These are phyloP conservation scores for Pungitius pungitius DNA, from an alignment of 2,113 vertebrate species.

Conservation along the genomic window DNA sequence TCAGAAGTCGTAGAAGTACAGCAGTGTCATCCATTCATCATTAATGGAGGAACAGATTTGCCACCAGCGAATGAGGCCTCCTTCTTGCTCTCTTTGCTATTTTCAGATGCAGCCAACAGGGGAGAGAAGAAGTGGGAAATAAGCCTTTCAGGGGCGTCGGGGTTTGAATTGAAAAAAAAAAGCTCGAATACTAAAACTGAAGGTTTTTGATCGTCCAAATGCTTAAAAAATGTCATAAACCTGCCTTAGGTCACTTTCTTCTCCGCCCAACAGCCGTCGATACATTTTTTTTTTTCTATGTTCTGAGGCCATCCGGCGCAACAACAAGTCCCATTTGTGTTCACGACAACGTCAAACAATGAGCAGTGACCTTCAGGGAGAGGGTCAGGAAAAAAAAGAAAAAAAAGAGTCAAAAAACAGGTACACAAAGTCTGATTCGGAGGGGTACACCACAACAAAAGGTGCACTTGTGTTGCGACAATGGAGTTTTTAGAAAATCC, in stretches of 20 bases:
- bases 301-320: not conserved
- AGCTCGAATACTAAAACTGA: not conserved
- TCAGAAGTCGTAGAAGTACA: slow-evolving; percentile 16
- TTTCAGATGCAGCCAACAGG: slow-evolving; percentile 65
- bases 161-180: slow-evolving; percentile 45
- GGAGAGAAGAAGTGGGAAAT: slow-evolving; percentile 60
- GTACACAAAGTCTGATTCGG: slow-evolving; percentile 39
- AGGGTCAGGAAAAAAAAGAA: not conserved
- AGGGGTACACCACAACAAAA: slow-evolving; percentile 29
- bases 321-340: slow-evolving; percentile 50
- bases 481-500: not conserved
- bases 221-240: slow-evolving; percentile 34
- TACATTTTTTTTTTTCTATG: slow-evolving; percentile 25
- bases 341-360: slow-evolving; percentile 57
- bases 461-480: slow-evolving; percentile 43
- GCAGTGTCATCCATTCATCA: slow-evolving; percentile 31
- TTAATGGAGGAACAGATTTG: slow-evolving; percentile 46
- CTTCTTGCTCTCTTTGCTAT: slow-evolving; percentile 63
- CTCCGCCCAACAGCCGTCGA: slow-evolving; percentile 12
- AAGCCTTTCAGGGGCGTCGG: slow-evolving; percentile 34
- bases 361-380: slow-evolving; percentile 59
- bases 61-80: slow-evolving; percentile 51
- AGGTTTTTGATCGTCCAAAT: not conserved
- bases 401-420: slow-evolving; percentile 34
- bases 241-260: not conserved